A percentile compares a stretch with the other conserved stretches of the same genome.
Evolutionary conservation across 2,797 vertebrate genomes (phyloP).

Genomic region (Oreochromis grahami): DNA sequence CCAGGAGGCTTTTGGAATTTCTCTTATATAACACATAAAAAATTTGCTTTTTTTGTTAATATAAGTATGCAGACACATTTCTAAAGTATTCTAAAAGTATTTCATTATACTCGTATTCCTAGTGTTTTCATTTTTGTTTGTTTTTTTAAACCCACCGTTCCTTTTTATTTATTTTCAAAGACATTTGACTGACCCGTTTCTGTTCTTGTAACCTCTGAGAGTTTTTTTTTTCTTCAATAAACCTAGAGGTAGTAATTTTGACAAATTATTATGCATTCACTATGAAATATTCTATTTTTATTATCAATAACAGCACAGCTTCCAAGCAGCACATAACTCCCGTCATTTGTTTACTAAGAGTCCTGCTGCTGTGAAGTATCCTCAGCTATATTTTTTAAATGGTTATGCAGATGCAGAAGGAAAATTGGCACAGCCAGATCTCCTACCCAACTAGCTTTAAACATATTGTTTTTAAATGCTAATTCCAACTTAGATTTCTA

Average conservation of each 20-base stretch:
- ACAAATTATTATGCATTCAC: neutral
- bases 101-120: neutral
- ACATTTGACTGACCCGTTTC: neutral
- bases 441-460: neutral
- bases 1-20: neutral
- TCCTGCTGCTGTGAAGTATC: neutral
- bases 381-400: neutral
- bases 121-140: neutral
- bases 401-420: neutral
- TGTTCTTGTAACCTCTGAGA: neutral
- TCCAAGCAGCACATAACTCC: neutral
- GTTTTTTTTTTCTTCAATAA: neutral
- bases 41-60: rapidly evolving
- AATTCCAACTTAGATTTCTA: neutral
- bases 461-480: conserved; percentile 1
- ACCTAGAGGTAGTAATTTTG: neutral
- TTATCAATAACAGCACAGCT: neutral
- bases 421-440: neutral
- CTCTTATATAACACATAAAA: neutral
- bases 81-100: neutral
- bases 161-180: neutral
- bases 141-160: too few species aligned
- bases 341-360: neutral
- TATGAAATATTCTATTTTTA: neutral
- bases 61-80: neutral